A percentile compares a stretch with the other conserved stretches of the same genome.
These are phyloP conservation scores for Exaiptasia diaphana DNA, from an alignment of 64 coral and sea anemone species.

Conservation along the genomic window DNA sequence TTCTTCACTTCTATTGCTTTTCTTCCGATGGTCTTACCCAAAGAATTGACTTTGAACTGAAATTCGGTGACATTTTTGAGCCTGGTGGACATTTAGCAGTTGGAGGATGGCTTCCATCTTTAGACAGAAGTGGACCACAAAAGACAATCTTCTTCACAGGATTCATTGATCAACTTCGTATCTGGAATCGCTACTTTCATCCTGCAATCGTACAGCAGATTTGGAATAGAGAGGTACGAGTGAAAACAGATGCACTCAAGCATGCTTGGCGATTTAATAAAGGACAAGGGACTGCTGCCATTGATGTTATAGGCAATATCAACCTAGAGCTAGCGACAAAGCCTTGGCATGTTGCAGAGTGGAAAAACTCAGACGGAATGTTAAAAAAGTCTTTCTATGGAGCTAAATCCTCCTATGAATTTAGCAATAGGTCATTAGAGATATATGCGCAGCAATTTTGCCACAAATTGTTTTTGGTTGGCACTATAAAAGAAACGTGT, in stretches of 20 bases:
- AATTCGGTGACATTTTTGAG: slow-evolving; percentile 59
- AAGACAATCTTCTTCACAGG: slow-evolving; percentile 53
- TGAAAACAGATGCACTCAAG: slow-evolving; percentile 47
- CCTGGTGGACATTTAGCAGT: slow-evolving; percentile 73
- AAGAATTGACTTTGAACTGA: slow-evolving; percentile 54
- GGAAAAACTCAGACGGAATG: slow-evolving; percentile 59
- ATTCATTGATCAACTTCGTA: slow-evolving; percentile 83
- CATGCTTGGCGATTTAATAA: slow-evolving; percentile 79
- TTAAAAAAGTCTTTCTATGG: slow-evolving; percentile 70
- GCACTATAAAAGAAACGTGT: slow-evolving; percentile 59
- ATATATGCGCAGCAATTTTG: slow-evolving; percentile 57
- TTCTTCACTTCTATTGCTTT: slow-evolving; percentile 84
- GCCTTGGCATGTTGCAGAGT: slow-evolving; percentile 69
- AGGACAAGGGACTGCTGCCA: slow-evolving; percentile 73
- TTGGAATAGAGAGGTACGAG: slow-evolving; percentile 69
- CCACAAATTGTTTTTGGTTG: slow-evolving; percentile 39
- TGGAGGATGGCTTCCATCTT: slow-evolving; percentile 80
- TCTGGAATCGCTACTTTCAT: slow-evolving; percentile 85
- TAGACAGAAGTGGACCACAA: slow-evolving; percentile 78
- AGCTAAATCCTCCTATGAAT: slow-evolving; percentile 12
- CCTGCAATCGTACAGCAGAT: slow-evolving; percentile 84
- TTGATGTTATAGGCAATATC: slow-evolving; percentile 53
- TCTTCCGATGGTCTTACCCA: slow-evolving; percentile 46
- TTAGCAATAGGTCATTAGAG: slow-evolving; percentile 55
- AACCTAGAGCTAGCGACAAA: slow-evolving; percentile 52